A percentile compares a stretch with the other conserved stretches of the same genome.
phyloP scores from a whole-genome alignment of 2,797 vertebrate species.

The Myotis myotis region DNA sequence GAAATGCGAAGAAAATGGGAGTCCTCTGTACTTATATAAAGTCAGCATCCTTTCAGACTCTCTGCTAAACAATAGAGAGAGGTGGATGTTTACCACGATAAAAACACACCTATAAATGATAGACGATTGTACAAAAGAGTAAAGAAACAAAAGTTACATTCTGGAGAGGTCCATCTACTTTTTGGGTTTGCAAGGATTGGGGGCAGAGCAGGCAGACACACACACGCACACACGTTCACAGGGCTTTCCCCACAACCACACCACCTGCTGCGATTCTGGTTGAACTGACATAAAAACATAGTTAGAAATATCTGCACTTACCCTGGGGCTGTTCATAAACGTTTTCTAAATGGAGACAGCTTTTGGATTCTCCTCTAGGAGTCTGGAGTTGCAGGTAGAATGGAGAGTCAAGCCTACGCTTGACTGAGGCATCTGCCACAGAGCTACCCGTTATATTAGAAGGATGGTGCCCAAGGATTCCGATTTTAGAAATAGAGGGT shows the following conservation, averaged over 20 bases:
- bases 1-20: not conserved
- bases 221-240: no score
- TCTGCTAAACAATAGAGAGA: not conserved
- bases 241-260: not conserved
- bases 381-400: fast-evolving
- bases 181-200: not conserved
- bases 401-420: not conserved
- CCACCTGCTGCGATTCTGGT: not conserved
- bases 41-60: not conserved
- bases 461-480: not conserved
- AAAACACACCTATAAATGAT: not conserved
- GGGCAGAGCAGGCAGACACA: not conserved
- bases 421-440: not conserved
- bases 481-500: not conserved
- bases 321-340: not conserved
- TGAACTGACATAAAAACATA: not conserved
- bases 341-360: not conserved
- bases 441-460: not conserved
- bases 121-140: not conserved
- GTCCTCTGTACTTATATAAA: not conserved
- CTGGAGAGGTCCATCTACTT: not conserved
- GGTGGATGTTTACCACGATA: not conserved
- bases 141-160: not conserved
- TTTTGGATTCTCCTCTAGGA: not conserved
- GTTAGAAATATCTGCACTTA: not conserved